These are phyloP conservation scores for Cygnus olor DNA, from an alignment of 2,797 vertebrate genomes.

Conservation along the genomic window DNA sequence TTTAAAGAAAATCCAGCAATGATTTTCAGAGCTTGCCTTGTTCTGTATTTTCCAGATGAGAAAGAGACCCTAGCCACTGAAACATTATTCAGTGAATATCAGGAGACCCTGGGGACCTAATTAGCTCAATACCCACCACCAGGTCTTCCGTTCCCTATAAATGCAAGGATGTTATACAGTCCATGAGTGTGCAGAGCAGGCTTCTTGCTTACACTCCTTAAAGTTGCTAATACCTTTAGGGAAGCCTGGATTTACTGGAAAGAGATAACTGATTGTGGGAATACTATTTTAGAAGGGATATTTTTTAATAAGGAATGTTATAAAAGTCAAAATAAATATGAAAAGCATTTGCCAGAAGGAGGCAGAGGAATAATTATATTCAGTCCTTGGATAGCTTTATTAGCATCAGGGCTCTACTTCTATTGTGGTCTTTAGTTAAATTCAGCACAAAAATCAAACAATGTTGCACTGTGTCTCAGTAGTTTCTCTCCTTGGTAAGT, in stretches of 20 bases:
- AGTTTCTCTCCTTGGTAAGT: neutral
- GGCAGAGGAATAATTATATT: neutral
- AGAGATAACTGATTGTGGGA: neutral
- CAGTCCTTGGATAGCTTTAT: neutral
- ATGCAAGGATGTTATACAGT: neutral
- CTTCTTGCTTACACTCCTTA: neutral
- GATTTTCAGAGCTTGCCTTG: slow-evolving; percentile 42
- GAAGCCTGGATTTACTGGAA: neutral
- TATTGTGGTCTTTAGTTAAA: neutral
- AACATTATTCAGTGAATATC: slow-evolving; percentile 1
- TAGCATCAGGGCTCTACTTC: neutral
- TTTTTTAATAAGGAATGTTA: neutral
- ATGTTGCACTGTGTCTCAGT: neutral
- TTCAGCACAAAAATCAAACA: neutral
- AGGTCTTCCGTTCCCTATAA: slow-evolving; percentile 14
- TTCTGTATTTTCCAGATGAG: slow-evolving; percentile 24
- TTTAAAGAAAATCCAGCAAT: slow-evolving; percentile 38
- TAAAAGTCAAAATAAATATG: neutral
- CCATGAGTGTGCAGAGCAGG: neutral
- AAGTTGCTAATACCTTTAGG: neutral
- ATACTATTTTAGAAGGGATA: neutral
- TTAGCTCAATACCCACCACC: slow-evolving; percentile 62
- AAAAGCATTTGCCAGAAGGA: neutral
- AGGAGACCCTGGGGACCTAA: slow-evolving; percentile 55
- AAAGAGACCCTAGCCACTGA: slow-evolving; percentile 4